These are phyloP conservation scores for mouse (Mus musculus) DNA, from an alignment of 2,113 vertebrate genomes.

Conservation along the genomic window DNA sequence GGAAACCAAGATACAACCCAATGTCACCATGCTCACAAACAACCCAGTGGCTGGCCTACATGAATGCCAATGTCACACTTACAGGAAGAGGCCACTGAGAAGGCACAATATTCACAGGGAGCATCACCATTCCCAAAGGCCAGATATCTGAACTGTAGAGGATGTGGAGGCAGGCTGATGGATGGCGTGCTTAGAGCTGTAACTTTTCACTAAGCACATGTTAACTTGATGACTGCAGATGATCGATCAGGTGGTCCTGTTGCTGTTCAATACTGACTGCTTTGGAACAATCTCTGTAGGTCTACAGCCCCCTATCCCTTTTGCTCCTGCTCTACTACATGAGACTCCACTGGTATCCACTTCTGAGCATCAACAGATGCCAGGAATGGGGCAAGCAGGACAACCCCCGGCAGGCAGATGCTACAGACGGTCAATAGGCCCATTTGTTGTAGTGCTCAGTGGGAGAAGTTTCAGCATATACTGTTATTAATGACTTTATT, in stretches of 20 bases:
- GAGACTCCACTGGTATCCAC: neutral
- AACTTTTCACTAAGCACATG: neutral
- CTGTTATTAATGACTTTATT: constrained; percentile 75
- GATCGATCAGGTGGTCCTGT: neutral
- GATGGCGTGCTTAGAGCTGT: neutral
- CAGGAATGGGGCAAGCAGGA: neutral
- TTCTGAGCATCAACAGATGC: neutral
- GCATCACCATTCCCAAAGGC: neutral
- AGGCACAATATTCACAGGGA: neutral
- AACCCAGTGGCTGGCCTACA: neutral
- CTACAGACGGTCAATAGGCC: neutral
- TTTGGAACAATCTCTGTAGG: neutral
- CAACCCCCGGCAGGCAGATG: too few relatives aligned
- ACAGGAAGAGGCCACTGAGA: neutral
- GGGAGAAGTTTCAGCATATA: neutral
- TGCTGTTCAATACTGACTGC: neutral
- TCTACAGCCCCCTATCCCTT: neutral
- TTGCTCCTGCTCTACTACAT: too few relatives aligned
- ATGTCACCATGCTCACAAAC: neutral
- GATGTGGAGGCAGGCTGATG: neutral
- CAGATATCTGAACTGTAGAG: too few relatives aligned
- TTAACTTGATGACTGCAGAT: neutral
- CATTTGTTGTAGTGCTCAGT: fast-evolving
- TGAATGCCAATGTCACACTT: neutral
- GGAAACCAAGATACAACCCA: neutral